Conservation (phyloP, 2,113 vertebrate genomes). For the Suricata suricatta region DNA sequence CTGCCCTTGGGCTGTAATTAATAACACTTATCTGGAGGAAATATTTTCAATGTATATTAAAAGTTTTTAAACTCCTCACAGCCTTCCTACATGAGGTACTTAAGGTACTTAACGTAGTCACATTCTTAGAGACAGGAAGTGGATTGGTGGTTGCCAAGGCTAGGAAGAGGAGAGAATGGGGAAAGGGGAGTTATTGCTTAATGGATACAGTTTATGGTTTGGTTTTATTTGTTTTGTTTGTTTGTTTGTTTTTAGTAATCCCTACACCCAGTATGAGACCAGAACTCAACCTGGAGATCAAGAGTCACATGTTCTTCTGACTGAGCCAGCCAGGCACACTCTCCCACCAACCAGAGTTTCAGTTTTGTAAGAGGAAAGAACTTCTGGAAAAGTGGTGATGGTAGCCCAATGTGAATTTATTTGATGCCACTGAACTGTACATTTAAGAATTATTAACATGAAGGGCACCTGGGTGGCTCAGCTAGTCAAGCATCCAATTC, state of each 20-base stretch:
- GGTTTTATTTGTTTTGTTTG: no score
- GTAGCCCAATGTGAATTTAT: neutral
- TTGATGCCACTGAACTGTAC: neutral
- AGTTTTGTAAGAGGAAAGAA: neutral
- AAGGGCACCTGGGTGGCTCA: neutral
- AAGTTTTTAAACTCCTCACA: neutral
- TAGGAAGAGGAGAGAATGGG: neutral
- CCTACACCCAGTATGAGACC: no score
- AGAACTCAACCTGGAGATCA: no score
- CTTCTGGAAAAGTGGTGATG: neutral
- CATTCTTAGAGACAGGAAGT: neutral
- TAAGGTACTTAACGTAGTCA: neutral
- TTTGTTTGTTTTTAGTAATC: no score
- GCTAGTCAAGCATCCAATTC: neutral
- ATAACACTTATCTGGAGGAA: neutral
- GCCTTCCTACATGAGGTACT: neutral
- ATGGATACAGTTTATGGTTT: neutral
- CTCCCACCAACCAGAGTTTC: neutral
- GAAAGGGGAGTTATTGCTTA: neutral
- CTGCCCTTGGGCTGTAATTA: no score
- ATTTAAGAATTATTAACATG: no score
- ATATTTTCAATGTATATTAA: neutral
- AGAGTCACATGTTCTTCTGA: no score
- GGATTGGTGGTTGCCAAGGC: neutral
- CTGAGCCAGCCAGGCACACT: no score